A percentile compares a stretch with the other conserved stretches of the same genome.
Evolutionary conservation across 2,888 invertebrate genomes (phyloP).

Genomic region (Leptinotarsa juncta): DNA sequence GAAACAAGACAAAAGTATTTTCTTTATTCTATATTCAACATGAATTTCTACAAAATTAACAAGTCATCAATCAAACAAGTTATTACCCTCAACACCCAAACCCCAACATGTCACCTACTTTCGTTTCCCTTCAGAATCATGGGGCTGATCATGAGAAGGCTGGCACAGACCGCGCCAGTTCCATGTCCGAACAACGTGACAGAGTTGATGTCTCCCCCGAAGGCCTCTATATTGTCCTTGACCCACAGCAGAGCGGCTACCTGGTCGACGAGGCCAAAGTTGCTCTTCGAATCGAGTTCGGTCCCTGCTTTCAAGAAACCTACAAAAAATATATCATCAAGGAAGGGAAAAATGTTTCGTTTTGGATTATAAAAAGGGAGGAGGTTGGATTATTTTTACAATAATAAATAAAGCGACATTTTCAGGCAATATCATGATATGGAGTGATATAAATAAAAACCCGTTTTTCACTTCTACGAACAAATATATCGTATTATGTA

Average conservation of each 20-base stretch:
- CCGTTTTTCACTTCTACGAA: too few relatives aligned
- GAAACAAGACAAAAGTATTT: too few relatives aligned
- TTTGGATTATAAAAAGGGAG: too few relatives aligned
- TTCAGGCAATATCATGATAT: too few relatives aligned
- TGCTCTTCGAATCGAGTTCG: slow-evolving; percentile 80
- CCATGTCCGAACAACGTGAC: slow-evolving; percentile 96
- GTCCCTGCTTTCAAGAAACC: slow-evolving; percentile 70
- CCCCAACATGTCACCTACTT: slow-evolving; percentile 55
- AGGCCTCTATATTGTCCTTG: slow-evolving; percentile 89
- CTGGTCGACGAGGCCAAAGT: slow-evolving; percentile 95
- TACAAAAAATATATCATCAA: slow-evolving; percentile 14
- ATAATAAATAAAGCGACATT: too few relatives aligned
- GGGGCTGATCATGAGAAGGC: slow-evolving; percentile 93
- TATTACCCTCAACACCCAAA: not conserved
- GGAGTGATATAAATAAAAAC: too few relatives aligned
- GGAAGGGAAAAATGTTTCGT: too few relatives aligned
- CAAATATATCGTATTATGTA: too few relatives aligned
- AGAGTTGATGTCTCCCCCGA: slow-evolving; percentile 88
- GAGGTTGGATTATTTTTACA: too few relatives aligned
- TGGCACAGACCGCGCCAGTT: slow-evolving; percentile 93
- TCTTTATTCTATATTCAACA: too few relatives aligned
- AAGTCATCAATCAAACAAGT: too few relatives aligned
- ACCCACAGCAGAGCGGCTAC: slow-evolving; percentile 96
- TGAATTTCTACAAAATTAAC: too few relatives aligned
- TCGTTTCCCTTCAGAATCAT: slow-evolving; percentile 70